A percentile compares a stretch with the other conserved stretches of the same genome.
These are phyloP conservation scores for Drosophila merina DNA, from an alignment of 2,888 invertebrate species.

Conservation along the genomic window DNA sequence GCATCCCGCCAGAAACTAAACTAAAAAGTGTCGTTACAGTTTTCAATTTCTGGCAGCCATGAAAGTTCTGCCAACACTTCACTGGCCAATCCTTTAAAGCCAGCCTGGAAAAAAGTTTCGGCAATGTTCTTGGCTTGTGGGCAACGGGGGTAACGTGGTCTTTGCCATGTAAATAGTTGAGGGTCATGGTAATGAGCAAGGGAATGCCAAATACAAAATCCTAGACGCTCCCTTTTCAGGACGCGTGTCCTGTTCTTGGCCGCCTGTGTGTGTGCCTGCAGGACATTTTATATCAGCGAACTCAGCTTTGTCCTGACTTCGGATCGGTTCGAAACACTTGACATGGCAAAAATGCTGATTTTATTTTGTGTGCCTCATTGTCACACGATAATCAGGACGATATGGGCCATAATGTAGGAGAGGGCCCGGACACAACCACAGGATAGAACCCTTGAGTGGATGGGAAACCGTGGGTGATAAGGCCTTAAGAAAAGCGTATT, in stretches of 20 bases:
- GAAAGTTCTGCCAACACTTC: slow-evolving; percentile 13
- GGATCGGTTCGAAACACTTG: slow-evolving; percentile 38
- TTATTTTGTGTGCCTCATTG: slow-evolving; percentile 75
- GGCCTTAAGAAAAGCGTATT: slow-evolving; percentile 3
- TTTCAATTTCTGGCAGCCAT: slow-evolving; percentile 18
- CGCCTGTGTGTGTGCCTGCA: slow-evolving; percentile 38
- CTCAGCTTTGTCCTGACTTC: slow-evolving; percentile 9
- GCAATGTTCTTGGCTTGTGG: slow-evolving; percentile 15
- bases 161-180: slow-evolving; percentile 44
- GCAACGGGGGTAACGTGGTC: slow-evolving; percentile 24
- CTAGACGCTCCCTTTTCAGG: slow-evolving; percentile 22
- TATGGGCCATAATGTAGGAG: slow-evolving; percentile 52
- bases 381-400: slow-evolving; percentile 71
- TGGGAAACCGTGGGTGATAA: slow-evolving; percentile 20
- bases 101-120: slow-evolving; percentile 22
- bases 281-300: slow-evolving; percentile 41
- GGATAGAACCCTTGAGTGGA: slow-evolving; percentile 25
- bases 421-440: slow-evolving; percentile 3
- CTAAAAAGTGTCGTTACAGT: slow-evolving; percentile 38
- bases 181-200: slow-evolving; percentile 21
- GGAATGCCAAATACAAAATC: slow-evolving; percentile 7
- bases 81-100: slow-evolving; percentile 35
- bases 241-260: slow-evolving; percentile 39
- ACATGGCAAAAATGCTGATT: slow-evolving; percentile 71
- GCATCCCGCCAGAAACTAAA: slow-evolving; percentile 33